Evolutionary conservation across 2,888 invertebrate genomes (phyloP), one percentile per base, ranked within the genome.

Genomic region (Drosophila helvetica): DNA sequence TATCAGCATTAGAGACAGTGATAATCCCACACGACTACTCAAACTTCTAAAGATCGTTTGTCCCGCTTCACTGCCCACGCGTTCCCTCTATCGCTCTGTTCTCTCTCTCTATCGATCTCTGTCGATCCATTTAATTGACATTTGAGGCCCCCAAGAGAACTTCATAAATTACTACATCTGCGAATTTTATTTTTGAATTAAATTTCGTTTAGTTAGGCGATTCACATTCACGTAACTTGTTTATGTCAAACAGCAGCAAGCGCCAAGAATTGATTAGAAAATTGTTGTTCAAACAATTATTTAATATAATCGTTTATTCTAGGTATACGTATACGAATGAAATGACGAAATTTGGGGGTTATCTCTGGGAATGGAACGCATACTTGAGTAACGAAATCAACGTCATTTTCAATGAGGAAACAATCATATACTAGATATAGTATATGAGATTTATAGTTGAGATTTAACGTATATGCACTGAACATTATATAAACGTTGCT

Each of bases 321-420:
- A n/a, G n/a, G n/a, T n/a, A n/a, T n/a, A n/a, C n/a, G n/a, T 59
- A 59, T 54, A 58, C 42, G 50, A 62, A 22, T 63, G 56, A 78
- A 78, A 65, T 85, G 75, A 78, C 67, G 62, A 67, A 60, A 66
- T 67, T 30, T 38, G 15, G 50, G 58, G 78, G 85, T 85, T 81
- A 85, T 85, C 67, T 33, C 38, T 50, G n/a, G 17, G 15, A 48
- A 55, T 42, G 12, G 10, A 48, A 55, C 47, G 27, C 54, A 64
- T 47, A 63, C 65, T 84, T 72, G 56, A 70, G 53, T 57, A 73
- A 71, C 50, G 50, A 48, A 27, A 47, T 50, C 64, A 51, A 79
- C 79, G 77, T 81, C 79, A 84, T 48, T 22, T 48, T 10, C 22
- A 47, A 25, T 12, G 18, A 47, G 48, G 22, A 43, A 50, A 18